Evolutionary conservation across 1,140 invertebrate genomes (phyloP).

Genomic region (Yoshiicerus persimilis): DNA sequence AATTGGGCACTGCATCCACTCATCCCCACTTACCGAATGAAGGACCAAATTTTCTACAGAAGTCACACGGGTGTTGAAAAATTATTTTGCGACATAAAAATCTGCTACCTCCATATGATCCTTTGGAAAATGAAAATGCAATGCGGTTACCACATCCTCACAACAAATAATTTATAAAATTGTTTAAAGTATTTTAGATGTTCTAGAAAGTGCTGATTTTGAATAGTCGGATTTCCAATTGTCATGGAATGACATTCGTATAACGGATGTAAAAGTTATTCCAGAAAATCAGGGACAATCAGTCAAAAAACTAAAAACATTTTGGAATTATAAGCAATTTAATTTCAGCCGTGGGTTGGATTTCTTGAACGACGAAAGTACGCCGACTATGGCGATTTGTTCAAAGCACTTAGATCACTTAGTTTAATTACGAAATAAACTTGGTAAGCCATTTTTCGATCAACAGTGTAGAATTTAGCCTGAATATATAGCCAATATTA

Average conservation of each 20-base stretch:
- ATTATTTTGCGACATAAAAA: not conserved
- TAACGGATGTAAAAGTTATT: not conserved
- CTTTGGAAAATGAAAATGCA: not conserved
- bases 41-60: not conserved
- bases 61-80: not conserved
- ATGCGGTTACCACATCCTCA: too few relatives aligned
- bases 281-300: not conserved
- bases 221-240: not conserved
- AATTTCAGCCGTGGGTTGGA: not conserved
- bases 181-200: not conserved
- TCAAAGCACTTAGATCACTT: conserved; percentile 3
- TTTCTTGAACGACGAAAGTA: not conserved
- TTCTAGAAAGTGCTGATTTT: too few relatives aligned
- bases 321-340: not conserved
- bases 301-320: not conserved
- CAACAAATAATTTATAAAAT: too few relatives aligned
- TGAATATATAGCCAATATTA: too few relatives aligned
- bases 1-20: too few relatives aligned
- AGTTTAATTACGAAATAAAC: not conserved
- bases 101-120: not conserved
- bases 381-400: not conserved
- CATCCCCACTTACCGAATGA: too few relatives aligned
- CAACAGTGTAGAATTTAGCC: not conserved
- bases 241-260: not conserved
- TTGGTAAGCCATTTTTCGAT: too few relatives aligned